Evolutionary conservation across 64 coral and sea anemone species (phyloP).

Genomic region (Hydrozoanthus tunicans): DNA sequence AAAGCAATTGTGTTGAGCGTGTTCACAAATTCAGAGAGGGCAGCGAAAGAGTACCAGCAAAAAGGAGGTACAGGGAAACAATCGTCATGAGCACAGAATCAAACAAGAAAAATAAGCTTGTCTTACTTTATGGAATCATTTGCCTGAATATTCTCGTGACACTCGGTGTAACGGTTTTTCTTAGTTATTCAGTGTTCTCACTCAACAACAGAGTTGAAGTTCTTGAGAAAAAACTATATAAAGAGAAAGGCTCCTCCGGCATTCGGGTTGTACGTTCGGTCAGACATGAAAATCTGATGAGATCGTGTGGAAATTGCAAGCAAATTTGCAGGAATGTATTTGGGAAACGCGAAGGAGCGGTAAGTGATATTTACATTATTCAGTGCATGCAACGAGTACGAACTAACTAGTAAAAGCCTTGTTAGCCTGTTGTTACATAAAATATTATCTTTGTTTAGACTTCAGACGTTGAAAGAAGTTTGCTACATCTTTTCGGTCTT

Average conservation of each 20-base stretch:
- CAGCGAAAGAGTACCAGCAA: no score
- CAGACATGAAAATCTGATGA: neutral
- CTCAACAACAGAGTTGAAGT: neutral
- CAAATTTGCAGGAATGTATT: neutral
- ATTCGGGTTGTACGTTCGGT: neutral
- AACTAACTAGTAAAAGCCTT: neutral
- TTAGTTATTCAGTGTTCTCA: neutral
- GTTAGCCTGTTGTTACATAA: neutral
- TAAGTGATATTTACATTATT: neutral
- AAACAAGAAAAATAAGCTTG: neutral
- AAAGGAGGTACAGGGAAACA: neutral
- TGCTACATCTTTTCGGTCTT: no score
- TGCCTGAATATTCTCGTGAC: neutral
- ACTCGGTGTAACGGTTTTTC: neutral
- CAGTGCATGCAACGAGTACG: neutral
- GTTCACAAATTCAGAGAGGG: no score
- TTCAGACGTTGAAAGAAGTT: no score
- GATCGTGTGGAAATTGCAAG: neutral
- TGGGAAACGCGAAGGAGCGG: neutral
- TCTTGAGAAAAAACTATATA: neutral
- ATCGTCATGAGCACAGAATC: neutral
- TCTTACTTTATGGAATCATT: constrained; percentile 4
- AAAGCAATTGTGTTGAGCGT: no score
- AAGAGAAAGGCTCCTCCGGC: neutral
- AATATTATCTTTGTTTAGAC: no score